Percentiles rank a stretch among this genome's conserved stretches.
These are phyloP conservation scores for Enteromius thamalakanensis DNA, from an alignment of 2,797 vertebrate genomes.

Conservation along the genomic window DNA sequence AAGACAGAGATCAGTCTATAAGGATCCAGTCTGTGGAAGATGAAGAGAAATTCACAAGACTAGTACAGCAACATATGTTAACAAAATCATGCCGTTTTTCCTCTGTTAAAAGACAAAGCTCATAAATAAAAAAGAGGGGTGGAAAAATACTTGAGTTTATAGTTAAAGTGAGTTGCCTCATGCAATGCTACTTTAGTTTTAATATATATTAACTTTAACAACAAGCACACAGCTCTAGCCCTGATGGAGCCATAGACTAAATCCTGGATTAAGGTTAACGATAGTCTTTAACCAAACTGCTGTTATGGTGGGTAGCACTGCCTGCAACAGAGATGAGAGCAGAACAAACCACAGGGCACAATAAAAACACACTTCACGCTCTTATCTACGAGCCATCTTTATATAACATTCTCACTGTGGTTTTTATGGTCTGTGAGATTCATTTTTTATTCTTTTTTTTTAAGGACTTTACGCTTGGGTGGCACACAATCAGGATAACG, in stretches of 20 bases:
- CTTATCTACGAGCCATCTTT: conserved; percentile 29
- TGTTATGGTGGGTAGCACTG: conserved; percentile 69
- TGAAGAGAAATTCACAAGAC: background rate
- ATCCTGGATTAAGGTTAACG: conserved; percentile 73
- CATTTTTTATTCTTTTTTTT: background rate
- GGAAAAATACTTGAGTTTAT: conserved; percentile 15
- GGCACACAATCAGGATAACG: background rate
- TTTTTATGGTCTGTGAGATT: background rate
- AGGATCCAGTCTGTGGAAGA: background rate
- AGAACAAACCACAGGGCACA: background rate
- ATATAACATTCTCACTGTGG: conserved; percentile 12
- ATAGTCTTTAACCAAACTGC: conserved; percentile 68
- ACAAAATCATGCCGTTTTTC: background rate
- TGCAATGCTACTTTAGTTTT: conserved; percentile 23
- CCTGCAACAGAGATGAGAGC: conserved; percentile 20
- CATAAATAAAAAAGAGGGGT: background rate
- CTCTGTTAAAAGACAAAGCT: background rate
- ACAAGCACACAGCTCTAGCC: conserved; percentile 45
- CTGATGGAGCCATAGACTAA: conserved; percentile 70
- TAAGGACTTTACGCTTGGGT: background rate
- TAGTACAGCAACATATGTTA: background rate
- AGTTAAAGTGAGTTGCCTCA: background rate
- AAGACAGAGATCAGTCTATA: background rate
- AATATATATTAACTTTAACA: conserved; percentile 39
- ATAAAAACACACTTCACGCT: background rate